Evolutionary conservation across 2,113 vertebrate species (phyloP), one percentile per base, ranked within the genome.

Genomic region (Aramus guarauna): DNA sequence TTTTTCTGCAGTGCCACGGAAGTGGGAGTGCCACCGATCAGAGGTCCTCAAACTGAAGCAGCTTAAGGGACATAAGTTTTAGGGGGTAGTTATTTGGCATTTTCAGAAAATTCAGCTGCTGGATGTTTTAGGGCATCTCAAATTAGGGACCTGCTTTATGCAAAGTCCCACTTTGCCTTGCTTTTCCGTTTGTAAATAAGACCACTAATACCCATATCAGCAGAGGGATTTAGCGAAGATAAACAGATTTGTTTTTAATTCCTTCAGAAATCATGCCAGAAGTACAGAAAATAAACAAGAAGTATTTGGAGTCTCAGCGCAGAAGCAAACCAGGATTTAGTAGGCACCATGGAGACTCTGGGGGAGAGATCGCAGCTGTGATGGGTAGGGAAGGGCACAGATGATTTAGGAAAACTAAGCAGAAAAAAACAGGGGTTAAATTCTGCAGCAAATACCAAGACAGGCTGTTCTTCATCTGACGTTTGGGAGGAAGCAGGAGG

Each of bases 261-360:
- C 89, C 80, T 92, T 94, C 94, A 97, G 91, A 97, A 96, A 95
- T 89, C 56, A 45, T 92, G 86, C 94, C 95, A 96, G 93, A 91
- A 92, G 76, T 68, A 56, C 52, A 74, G 76, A 81, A 94, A 92
- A 89, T 94, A 97, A 96, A 96, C 95, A 96, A 84, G 94, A 96
- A 94, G 36, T 62, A 29, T 94, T 94, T 90, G 88, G 67, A 73
- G n/a, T 34, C 68, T 80, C 71, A 47, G 60, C 73, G 78, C n/a
- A 92, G 91, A 88, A 50, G 72, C 89, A 69, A 60, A 81, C 24
- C 29, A 39, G 79, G 84, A 78, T 95, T 86, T 96, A 73, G 41
- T 9, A 74, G 83, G 86, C 79, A 91, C 83, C 8, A 2, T 19
- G 3, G 93, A 91, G 80, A 34, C 36, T 67, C 39, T 27, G 19